Conservation (phyloP, 2,113 vertebrate species). For the Platysteira castanea region DNA sequence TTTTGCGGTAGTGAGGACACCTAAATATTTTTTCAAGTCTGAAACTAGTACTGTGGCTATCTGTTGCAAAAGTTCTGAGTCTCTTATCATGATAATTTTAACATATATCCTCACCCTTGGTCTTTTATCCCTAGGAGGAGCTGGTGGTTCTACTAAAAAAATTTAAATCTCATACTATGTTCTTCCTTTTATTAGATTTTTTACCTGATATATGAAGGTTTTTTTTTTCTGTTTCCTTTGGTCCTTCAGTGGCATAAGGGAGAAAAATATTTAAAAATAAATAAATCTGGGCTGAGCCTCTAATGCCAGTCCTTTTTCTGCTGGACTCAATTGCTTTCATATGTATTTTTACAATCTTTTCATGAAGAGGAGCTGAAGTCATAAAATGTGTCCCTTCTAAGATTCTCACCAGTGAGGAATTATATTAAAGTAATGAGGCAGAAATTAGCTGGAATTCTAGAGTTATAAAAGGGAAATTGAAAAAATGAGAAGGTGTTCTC, state of each 20-base stretch:
- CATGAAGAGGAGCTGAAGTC: not conserved
- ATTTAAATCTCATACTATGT: not conserved
- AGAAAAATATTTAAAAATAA: not conserved
- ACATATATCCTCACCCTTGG: not conserved
- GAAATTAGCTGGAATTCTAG: conserved; percentile 38
- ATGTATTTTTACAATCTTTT: not conserved
- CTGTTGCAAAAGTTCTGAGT: not conserved
- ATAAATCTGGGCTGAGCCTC: not conserved
- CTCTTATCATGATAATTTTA: not conserved
- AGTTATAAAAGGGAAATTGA: conserved; percentile 20
- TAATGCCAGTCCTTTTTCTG: not conserved
- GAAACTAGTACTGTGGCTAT: not conserved
- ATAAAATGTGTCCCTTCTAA: not conserved
- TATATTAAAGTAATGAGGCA: conserved; percentile 28
- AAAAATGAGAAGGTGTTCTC: conserved; percentile 15
- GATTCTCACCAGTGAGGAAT: conserved; percentile 13
- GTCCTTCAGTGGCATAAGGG: not conserved
- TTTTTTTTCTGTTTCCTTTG: not conserved
- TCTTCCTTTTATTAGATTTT: not conserved
- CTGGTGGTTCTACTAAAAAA: not conserved
- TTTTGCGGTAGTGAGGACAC: not conserved
- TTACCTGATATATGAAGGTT: not conserved
- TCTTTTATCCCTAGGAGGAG: not conserved
- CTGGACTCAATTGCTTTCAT: not conserved
- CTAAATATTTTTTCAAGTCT: not conserved